phyloP scores from a whole-genome alignment of 2,113 vertebrate genomes.

The Anas platyrhynchos region DNA sequence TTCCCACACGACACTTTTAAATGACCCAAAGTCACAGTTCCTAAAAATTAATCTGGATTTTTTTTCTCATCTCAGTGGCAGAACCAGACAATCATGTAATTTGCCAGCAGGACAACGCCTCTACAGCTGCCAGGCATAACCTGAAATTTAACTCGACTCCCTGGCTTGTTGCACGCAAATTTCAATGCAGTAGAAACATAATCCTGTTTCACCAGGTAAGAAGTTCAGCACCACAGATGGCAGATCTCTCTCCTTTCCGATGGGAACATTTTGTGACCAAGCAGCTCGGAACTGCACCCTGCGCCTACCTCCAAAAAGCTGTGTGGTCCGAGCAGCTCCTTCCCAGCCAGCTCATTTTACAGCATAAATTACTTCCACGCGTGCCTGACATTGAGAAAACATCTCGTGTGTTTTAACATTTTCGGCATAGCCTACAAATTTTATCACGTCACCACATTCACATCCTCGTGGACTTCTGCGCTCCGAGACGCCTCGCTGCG shows the following conservation, averaged over 20 bases:
- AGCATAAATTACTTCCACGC: not conserved
- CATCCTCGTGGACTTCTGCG: fast-evolving
- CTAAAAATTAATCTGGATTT: not conserved
- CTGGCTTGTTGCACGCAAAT: not conserved
- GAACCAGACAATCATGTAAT: not conserved
- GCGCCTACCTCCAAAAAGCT: not conserved
- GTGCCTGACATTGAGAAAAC: not conserved
- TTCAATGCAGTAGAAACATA: not conserved
- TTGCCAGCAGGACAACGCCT: not conserved
- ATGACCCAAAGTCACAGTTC: not conserved
- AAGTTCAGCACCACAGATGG: not conserved
- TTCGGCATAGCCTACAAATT: not conserved
- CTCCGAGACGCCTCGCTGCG: not conserved
- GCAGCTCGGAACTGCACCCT: not conserved
- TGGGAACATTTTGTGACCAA: not conserved
- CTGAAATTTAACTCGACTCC: not conserved
- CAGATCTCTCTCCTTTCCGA: not conserved
- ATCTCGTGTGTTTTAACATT: fast-evolving
- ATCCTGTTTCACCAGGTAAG: not conserved
- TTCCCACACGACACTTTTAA: not conserved
- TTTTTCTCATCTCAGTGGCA: not conserved
- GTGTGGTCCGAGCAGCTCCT: not conserved
- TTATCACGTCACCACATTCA: not conserved
- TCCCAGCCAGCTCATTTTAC: not conserved
- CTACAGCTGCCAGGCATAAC: not conserved